Percentiles rank a stretch among this genome's conserved stretches.
phyloP scores from a whole-genome alignment of 37 sponge, comb jelly and placozoan species.

The Aplysina aerophoba region DNA sequence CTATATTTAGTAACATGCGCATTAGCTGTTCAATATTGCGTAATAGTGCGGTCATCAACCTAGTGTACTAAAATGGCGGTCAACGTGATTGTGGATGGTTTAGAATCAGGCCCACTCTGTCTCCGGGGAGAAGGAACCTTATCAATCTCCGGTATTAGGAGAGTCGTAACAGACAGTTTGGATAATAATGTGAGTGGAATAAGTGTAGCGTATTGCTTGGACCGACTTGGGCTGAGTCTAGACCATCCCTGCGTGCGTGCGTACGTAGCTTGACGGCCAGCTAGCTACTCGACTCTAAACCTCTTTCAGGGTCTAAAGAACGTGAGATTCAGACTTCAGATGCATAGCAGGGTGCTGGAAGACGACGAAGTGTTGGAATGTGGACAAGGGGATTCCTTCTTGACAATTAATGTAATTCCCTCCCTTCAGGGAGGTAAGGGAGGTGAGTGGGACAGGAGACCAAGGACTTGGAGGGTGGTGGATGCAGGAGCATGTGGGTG shows the following conservation, averaged over 20 bases:
- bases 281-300: too few relatives aligned
- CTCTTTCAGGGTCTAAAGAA: too few relatives aligned
- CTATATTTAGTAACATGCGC: constrained; percentile 6
- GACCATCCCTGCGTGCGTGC: too few relatives aligned
- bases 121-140: neutral
- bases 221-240: too few relatives aligned
- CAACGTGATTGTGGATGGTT: constrained; percentile 16
- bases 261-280: too few relatives aligned
- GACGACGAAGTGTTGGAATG: constrained; percentile 39
- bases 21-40: neutral
- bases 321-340: neutral
- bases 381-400: neutral
- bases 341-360: constrained; percentile 40
- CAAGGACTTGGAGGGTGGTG: too few relatives aligned
- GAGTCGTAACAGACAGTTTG: neutral
- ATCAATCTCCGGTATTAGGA: neutral
- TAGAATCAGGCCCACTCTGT: constrained; percentile 7
- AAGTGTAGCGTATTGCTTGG: neutral
- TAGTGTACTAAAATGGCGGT: constrained; percentile 20
- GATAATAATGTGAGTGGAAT: neutral
- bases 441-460: constrained; percentile 45
- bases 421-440: constrained; percentile 79
- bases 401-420: constrained; percentile 48
- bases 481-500: too few relatives aligned
- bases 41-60: neutral